Conservation (phyloP, 2,113 vertebrate species). For the Sapajus apella region DNA sequence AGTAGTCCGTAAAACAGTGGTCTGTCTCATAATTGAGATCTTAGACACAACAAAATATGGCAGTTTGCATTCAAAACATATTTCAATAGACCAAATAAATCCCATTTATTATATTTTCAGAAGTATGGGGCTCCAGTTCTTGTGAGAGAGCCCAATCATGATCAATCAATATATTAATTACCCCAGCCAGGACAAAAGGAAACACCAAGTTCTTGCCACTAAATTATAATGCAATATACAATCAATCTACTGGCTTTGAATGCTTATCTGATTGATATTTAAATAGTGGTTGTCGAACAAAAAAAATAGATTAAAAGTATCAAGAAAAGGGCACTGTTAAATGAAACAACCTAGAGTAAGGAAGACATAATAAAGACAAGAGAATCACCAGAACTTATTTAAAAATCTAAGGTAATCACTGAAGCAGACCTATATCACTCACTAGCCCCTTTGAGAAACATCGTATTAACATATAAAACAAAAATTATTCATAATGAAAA, state of each 20-base stretch:
- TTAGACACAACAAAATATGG: background rate
- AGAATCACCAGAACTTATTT: slow-evolving; percentile 21
- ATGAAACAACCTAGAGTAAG: slow-evolving; percentile 9
- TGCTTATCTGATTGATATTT: slow-evolving; percentile 12
- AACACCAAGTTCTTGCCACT: background rate
- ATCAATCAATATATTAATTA: background rate
- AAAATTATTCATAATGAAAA: slow-evolving; percentile 52
- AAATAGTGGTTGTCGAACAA: background rate
- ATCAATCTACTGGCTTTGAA: slow-evolving; percentile 10
- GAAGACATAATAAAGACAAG: background rate
- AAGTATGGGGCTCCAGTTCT: background rate
- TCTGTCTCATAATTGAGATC: background rate
- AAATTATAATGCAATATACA: slow-evolving; percentile 31
- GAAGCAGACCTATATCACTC: slow-evolving; percentile 38
- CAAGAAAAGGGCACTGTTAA: slow-evolving; percentile 33
- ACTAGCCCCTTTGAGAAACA: background rate
- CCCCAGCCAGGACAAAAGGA: background rate
- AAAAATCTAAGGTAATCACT: slow-evolving; percentile 57
- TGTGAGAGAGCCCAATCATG: background rate
- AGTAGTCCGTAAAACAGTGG: background rate
- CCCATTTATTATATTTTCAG: background rate
- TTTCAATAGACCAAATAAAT: slow-evolving; percentile 2
- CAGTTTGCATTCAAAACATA: background rate
- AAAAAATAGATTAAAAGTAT: background rate
- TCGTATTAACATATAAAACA: slow-evolving; percentile 49